phyloP scores from a whole-genome alignment of 2,797 vertebrate genomes.

The Centroberyx gerrardi region DNA sequence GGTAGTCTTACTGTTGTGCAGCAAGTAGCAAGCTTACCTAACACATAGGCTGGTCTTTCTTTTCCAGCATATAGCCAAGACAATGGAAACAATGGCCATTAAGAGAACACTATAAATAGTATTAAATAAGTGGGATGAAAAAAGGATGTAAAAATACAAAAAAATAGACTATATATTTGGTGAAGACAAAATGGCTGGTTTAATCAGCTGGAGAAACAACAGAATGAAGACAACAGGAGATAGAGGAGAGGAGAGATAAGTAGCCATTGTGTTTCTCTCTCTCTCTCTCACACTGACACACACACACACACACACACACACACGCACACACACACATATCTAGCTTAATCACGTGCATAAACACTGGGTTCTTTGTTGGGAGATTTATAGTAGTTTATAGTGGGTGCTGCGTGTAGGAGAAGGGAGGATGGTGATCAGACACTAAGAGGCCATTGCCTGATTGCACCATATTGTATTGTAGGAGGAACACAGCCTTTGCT shows the following conservation, averaged over 20 bases:
- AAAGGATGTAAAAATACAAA: neutral
- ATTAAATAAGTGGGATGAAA: neutral
- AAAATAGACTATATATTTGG: neutral
- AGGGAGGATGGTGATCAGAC: conserved; percentile 13
- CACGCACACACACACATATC: neutral
- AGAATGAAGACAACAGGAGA: conserved; percentile 17
- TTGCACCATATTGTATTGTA: conserved; percentile 42
- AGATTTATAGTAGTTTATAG: conserved; percentile 30
- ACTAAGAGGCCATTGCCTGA: conserved; percentile 24
- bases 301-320: neutral
- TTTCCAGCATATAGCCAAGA: neutral
- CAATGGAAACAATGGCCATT: neutral
- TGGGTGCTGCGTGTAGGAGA: conserved; percentile 9
- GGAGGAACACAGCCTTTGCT: conserved; percentile 40
- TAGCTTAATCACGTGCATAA: conserved; percentile 5
- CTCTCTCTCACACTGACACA: neutral
- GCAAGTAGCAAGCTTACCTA: neutral
- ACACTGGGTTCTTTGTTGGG: conserved; percentile 45
- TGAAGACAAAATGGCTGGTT: neutral
- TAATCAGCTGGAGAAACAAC: neutral
- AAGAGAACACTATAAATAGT: neutral
- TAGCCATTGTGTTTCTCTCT: too few relatives aligned
- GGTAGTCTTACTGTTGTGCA: conserved; percentile 6
- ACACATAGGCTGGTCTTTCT: neutral
- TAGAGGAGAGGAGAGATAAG: neutral